Evolutionary conservation across 2,113 vertebrate genomes (phyloP), one percentile per base, ranked within the genome.

Genomic region (Climacteris rufus): DNA sequence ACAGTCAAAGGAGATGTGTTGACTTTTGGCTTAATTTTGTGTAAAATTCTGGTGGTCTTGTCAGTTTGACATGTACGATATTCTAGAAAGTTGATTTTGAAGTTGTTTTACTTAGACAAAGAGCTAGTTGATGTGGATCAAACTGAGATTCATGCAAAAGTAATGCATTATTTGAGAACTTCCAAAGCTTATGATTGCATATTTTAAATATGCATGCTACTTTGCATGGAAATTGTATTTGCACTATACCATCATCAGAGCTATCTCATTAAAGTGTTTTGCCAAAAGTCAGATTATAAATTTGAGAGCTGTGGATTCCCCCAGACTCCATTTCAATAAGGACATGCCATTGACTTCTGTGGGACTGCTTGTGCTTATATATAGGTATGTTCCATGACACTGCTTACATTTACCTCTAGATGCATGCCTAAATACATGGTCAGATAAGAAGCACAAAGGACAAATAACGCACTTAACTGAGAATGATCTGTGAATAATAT

Each of bases 181-280:
- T 87, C 24, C n/a, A 74, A 83, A 57, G 12, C 14, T 86, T 80
- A 59, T 35, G 37, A 69, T 20, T 84, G 7, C 0, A 0, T 65
- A 81, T 81, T 91, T 86, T 65, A 93, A 86, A 93, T 81, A 93
- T 56, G 72, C 15, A 77, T 81, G 30, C 24, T 83, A 54, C 35
- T 91, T 95, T 87, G 27, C 72, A 83, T 81, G 45, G n/a, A 91
- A 87, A 91, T 89, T 31, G 14, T 71, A 65, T 86, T 93, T 94
- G 66, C 54, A 69, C 23, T 35, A 39, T 64, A 50, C 33, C 17
- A 15, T 56, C 56, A 63, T 33, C 47, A 45, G 42, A 78, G 7
- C 21, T 30, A 83, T 56, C 44, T 83, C 70, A 69, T 83, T 27
- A 64, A 93, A 80, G 2, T n/a, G 8, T 59, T 89, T 64, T 45